A percentile compares a stretch with the other conserved stretches of the same genome.
phyloP scores from a whole-genome alignment of 1,140 invertebrate genomes.

The Akabosia matsudoensis region DNA sequence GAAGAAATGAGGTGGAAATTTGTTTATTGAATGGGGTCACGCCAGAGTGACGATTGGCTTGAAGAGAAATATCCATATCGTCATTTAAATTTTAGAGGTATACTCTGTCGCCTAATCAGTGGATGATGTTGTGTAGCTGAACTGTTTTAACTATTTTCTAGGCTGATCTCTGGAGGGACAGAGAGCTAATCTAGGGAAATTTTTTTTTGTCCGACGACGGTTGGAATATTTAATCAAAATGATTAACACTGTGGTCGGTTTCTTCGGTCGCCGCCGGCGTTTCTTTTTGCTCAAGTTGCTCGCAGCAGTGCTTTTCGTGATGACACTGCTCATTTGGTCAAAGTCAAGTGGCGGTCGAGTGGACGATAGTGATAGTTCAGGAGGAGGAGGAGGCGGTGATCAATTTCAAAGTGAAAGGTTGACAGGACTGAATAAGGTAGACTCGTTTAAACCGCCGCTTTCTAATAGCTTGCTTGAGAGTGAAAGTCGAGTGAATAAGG shows the following conservation, averaged over 20 bases:
- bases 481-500: not conserved
- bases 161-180: too few relatives aligned
- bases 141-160: too few relatives aligned
- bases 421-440: not conserved
- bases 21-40: too few relatives aligned
- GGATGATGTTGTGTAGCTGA: too few relatives aligned
- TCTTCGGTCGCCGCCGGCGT: slow-evolving; percentile 28
- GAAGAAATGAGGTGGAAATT: too few relatives aligned
- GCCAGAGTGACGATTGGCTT: too few relatives aligned
- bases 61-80: too few relatives aligned
- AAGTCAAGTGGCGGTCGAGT: not conserved
- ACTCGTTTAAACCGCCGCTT: not conserved
- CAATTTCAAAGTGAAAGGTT: slow-evolving; percentile 2
- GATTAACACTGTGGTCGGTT: not conserved
- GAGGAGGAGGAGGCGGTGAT: not conserved
- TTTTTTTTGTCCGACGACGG: too few relatives aligned
- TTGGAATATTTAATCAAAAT: slow-evolving; percentile 7
- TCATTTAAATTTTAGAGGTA: too few relatives aligned
- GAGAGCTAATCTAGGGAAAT: too few relatives aligned
- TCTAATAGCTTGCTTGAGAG: not conserved
- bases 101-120: too few relatives aligned
- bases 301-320: slow-evolving; percentile 33
- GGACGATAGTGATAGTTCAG: not conserved
- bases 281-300: slow-evolving; percentile 40
- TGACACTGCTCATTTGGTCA: slow-evolving; percentile 34